These are phyloP conservation scores for Limnephilus rhombicus DNA, from an alignment of 2,888 invertebrate genomes.

Conservation along the genomic window DNA sequence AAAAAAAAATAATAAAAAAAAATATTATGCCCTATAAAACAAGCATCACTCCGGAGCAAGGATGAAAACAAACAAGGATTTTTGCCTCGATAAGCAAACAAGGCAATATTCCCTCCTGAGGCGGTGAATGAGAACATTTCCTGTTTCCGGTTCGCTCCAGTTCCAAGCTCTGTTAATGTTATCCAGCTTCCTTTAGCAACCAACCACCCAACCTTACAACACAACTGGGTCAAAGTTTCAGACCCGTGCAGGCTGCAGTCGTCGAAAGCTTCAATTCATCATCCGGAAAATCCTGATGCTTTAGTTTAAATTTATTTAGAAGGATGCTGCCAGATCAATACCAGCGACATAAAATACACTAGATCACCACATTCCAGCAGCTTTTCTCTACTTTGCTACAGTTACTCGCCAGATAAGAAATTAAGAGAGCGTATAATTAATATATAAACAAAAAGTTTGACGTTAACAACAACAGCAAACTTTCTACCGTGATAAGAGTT, in stretches of 20 bases:
- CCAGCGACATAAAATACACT: neutral
- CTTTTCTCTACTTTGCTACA: too few species aligned
- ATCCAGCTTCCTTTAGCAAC: neutral
- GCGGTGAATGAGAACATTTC: slow-evolving; percentile 4
- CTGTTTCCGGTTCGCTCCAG: neutral
- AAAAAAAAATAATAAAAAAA: too few species aligned
- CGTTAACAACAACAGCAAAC: too few species aligned
- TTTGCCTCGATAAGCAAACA: slow-evolving; percentile 8
- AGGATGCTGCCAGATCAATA: neutral
- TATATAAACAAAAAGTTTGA: too few species aligned
- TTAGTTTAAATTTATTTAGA: neutral
- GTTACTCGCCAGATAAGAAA: too few species aligned
- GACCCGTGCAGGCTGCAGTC: neutral
- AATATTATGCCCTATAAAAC: too few species aligned
- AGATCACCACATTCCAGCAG: neutral
- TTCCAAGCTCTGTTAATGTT: neutral
- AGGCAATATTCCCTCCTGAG: neutral
- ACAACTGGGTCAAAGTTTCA: slow-evolving; percentile 10
- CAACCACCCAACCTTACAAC: neutral
- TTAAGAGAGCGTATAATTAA: too few species aligned
- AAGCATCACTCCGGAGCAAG: neutral
- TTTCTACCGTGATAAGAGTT: too few species aligned
- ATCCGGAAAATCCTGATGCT: neutral
- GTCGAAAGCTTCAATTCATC: neutral
- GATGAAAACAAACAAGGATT: neutral